Base-by-base conservation (phyloP, 2,888 invertebrate genomes). In the Harpalus rufipes region DNA sequence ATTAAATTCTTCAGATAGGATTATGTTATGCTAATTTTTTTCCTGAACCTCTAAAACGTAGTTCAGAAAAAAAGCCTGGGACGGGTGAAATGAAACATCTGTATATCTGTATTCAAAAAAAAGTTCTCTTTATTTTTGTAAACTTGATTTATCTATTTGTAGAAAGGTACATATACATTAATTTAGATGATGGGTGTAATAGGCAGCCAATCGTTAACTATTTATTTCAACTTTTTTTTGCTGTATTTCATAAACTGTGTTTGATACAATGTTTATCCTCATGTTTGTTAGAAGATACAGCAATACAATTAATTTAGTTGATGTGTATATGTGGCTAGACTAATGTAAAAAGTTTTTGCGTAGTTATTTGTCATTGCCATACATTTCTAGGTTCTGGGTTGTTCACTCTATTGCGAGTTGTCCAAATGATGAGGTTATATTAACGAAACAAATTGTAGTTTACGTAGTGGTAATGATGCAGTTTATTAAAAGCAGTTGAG, bases 241-340 rank as follows among this genome's bases (percentile, higher is more conserved):
- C 3, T 1, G 25, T 10, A 44, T 44, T 51, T 10, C 8, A 51
- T 1, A 51, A 51, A 51, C 8, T 51, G 44, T 4, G 10, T 44
- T 44, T 44, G 44, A 88, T 25, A 41, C 21, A 21, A 10, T 51
- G 44, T 51, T 51, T 51, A 51, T 63, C 16, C 16, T 8, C 59
- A n/a, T 58, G 59, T n/a, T 14, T 16, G 16, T 59, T 14, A 14
- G 14, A 59, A 59, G n/a, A 5, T n/a, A 59, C 0, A 59, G 59
- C 12, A 51, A 51, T 12, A 12, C 12, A 51, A 12, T 51, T 51
- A 51, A 51, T 51, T 51, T 12, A 51, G 12, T 1, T 51, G 44
- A 51, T 51, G 12, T 44, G 44, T 3, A 44, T 44, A 44, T 44
- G 44, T 44, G 44, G 12, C 12, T 51, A 51, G 44, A 7, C 12